Base-by-base conservation (phyloP, 2,113 vertebrate genomes). In the Tricholaema leucomelas region DNA sequence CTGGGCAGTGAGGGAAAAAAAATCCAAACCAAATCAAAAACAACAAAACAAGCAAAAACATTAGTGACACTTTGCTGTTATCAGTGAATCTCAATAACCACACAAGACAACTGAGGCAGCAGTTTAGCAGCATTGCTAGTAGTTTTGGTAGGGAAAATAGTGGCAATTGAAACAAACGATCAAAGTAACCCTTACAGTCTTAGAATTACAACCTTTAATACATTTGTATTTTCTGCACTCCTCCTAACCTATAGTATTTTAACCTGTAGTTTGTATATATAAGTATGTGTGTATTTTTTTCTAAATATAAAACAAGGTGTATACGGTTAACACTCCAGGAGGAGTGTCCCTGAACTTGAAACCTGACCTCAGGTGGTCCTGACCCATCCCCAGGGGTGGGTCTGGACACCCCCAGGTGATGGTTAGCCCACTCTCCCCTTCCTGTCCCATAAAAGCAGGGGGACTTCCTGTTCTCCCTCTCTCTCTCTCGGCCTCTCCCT, bases 221-320 rank as follows among this genome's bases (percentile, higher is more conserved):
- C 4, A 38, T 12, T 19, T 30, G 3, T 7, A 30, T 18, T 76
- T 81, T 42, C 63, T 58, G 30, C 12, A 23, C 8, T 65, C 35
- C 14, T 69, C 3, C 25, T 66, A 81, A 72, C 8, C 8, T 42
- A 8, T 3, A 35, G 15, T 48, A 69, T 19, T 85, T 56, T 33
- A 78, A 12, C 0, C 1, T 27, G 64, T 60, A 27, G 4, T 50
- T 33, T 54, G 14, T 12, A 4, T 19, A 9, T 28, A 30, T 4
- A 3, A 1, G 0, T 3, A 4, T 14, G 59, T 64, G 11, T 50
- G 27, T 6, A 6, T 18, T 8, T 9, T 40, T 36, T 44, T 60
- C 25, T 71, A 27, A 52, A 46, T 25, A 59, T 0, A 23, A 63
- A 91, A 33, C 8, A 71, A 20, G n/a, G n/a, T n/a, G n/a, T n/a